These are phyloP conservation scores for Diploscapter pachys DNA, from an alignment of 1,140 invertebrate species.

Conservation along the genomic window DNA sequence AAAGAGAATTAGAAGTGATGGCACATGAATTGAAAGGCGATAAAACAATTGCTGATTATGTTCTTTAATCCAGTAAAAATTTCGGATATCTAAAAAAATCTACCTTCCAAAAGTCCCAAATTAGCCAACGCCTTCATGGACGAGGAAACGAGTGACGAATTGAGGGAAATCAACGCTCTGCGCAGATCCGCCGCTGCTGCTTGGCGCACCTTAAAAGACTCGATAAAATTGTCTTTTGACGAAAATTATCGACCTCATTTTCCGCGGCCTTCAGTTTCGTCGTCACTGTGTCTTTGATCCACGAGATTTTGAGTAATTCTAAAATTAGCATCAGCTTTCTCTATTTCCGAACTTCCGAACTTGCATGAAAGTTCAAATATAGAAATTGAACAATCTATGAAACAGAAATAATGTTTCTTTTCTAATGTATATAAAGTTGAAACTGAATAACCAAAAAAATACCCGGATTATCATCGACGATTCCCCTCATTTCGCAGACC, in stretches of 20 bases:
- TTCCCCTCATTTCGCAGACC: slow-evolving; percentile 26
- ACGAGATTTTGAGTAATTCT: slow-evolving; percentile 16
- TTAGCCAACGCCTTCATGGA: slow-evolving; percentile 26
- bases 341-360: too few relatives aligned
- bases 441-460: too few relatives aligned
- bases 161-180: slow-evolving; percentile 30
- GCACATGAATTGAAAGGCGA: too few relatives aligned
- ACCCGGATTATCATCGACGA: slow-evolving; percentile 19
- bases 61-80: too few relatives aligned
- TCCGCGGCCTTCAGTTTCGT: slow-evolving; percentile 30
- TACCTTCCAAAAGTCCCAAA: slow-evolving; percentile 23
- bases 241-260: slow-evolving; percentile 22
- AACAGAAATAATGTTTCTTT: too few relatives aligned
- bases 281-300: slow-evolving; percentile 29
- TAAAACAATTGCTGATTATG: too few relatives aligned
- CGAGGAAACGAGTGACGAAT: slow-evolving; percentile 29
- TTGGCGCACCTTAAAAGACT: slow-evolving; percentile 46
- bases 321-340: too few relatives aligned
- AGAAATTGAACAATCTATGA: too few relatives aligned
- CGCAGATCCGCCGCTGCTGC: slow-evolving; percentile 36
- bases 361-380: too few relatives aligned
- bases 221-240: neutral
- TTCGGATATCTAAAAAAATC: neutral
- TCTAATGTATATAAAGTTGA: too few relatives aligned
- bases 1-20: too few relatives aligned